Evolutionary conservation across 2,113 vertebrate species (phyloP).

Genomic region (Rhabdomys dilectus): DNA sequence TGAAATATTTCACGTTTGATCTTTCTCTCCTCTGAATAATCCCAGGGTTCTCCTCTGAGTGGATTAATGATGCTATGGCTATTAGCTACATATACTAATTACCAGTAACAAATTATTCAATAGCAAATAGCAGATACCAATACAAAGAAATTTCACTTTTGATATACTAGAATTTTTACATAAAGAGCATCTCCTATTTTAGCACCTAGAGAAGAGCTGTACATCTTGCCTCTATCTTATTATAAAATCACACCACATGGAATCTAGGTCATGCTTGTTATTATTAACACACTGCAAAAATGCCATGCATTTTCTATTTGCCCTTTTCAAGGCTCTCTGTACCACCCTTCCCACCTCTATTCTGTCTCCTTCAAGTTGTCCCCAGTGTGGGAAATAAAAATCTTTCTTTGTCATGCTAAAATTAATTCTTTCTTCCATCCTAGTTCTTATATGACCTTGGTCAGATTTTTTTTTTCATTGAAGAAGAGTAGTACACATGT

Average conservation of each 20-base stretch:
- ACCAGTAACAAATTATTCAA: not conserved
- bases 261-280: slow-evolving; percentile 72
- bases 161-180: not conserved
- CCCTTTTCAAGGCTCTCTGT: slow-evolving; percentile 45
- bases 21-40: not conserved
- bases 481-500: not conserved
- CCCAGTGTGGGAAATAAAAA: slow-evolving; percentile 50
- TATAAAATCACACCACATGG: slow-evolving; percentile 60
- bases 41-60: not conserved
- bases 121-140: slow-evolving; percentile 27
- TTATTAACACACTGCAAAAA: slow-evolving; percentile 71
- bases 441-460: slow-evolving; percentile 51
- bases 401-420: slow-evolving; percentile 30
- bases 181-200: slow-evolving; percentile 24
- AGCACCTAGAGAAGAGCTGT: not conserved
- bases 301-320: slow-evolving; percentile 57
- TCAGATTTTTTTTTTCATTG: slow-evolving; percentile 6
- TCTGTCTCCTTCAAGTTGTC: slow-evolving; percentile 59
- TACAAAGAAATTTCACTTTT: not conserved
- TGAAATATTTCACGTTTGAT: slow-evolving; percentile 17
- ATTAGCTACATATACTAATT: slow-evolving; percentile 27
- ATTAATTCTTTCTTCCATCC: slow-evolving; percentile 52
- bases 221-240: slow-evolving; percentile 49
- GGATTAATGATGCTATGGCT: not conserved
- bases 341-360: not conserved